Base-by-base conservation (phyloP, 2,888 invertebrate species). In the Aleiodes leptofemur region DNA sequence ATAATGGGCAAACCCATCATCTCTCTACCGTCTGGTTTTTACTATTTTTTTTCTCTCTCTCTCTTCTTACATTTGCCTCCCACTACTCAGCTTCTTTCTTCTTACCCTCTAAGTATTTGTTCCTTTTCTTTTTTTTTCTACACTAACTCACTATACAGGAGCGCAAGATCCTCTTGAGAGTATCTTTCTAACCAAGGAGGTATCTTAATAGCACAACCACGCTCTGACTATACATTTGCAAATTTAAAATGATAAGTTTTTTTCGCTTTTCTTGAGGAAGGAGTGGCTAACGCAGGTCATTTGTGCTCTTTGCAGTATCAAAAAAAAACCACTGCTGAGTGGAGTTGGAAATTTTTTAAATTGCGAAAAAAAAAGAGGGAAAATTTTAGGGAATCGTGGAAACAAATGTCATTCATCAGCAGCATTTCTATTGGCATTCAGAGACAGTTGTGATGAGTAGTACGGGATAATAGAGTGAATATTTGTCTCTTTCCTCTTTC, bases 211-310 rank as follows among this genome's bases (percentile, higher is more conserved):
- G 82, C 80, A 75, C 76, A 73, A 23, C 43, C 66, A 43, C 34
- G 76, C 51, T 79, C 81, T 81, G 78, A 82, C 80, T 83, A 82
- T 83, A 84, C 84, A 85, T 85, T 85, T 85, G 82, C 83, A 85
- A 86, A 85, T 85, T 85, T 83, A 83, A 85, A 85, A 86, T 85
- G 84, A 86, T 86, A 85, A 85, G 84, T 85, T 81, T 78, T 74
- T 72, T 78, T 66, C 72, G 34, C 34, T 31, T 68, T n/a, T 48
- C 31, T n/a, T 53, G 57, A 48, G 79, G 79, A 2, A 82, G 83
- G 81, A 81, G 82, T 81, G 83, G 83, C 81, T 73, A 81, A 78
- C 81, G 78, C 80, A 79, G 82, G 81, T 83, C 83, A 81, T 86
- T 85, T 84, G 81, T 83, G 80, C 81, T 80, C 82, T 82, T 82